phyloP scores from a whole-genome alignment of 2,797 vertebrate species.

The Natrix natrix region DNA sequence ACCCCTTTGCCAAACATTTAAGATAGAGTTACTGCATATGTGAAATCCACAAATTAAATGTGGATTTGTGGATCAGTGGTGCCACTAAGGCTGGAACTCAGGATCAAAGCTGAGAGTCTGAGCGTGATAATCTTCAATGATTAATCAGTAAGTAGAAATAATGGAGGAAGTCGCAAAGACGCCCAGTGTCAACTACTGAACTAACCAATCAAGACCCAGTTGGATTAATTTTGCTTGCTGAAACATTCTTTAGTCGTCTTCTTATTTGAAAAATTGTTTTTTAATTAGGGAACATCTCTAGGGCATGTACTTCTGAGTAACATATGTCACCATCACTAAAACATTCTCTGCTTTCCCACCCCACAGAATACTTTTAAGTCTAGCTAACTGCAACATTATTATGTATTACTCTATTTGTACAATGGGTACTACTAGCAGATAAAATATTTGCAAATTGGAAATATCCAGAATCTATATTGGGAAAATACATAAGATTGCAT shows the following conservation, averaged over 20 bases:
- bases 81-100: not conserved
- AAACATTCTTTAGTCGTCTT: not conserved
- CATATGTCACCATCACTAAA: not conserved
- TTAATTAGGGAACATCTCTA: not conserved
- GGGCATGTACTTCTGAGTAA: not conserved
- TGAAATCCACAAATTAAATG: not conserved
- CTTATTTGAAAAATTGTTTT: not conserved
- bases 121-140: not conserved
- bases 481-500: constrained; percentile 1
- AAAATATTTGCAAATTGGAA: not conserved
- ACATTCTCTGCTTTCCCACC: not conserved
- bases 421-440: not conserved
- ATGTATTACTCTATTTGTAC: not conserved
- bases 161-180: not conserved
- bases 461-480: not conserved
- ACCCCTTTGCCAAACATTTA: not conserved
- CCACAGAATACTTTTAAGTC: not conserved
- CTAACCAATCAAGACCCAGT: not conserved
- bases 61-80: not conserved
- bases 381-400: not conserved
- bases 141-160: not conserved
- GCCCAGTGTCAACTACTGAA: not conserved
- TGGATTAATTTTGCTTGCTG: not conserved
- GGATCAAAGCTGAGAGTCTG: not conserved
- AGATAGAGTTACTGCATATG: not conserved